These are phyloP conservation scores for Myotis lucifugus DNA, from an alignment of 2,113 vertebrate species.

Conservation along the genomic window DNA sequence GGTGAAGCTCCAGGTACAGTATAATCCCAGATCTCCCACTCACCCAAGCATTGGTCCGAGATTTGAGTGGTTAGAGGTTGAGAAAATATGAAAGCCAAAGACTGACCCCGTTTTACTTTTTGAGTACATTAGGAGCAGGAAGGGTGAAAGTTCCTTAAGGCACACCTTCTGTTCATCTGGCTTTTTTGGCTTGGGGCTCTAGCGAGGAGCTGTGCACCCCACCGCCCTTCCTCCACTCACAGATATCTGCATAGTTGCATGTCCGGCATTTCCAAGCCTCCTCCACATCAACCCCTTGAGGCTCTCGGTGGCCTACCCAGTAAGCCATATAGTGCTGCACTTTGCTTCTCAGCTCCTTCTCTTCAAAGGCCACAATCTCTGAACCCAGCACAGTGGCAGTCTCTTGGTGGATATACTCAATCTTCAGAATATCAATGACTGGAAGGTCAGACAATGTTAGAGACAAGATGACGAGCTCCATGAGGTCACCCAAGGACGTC, in stretches of 20 bases:
- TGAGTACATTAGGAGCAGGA: not conserved
- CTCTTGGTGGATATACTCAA: slow-evolving; percentile 86
- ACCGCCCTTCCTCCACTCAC: slow-evolving; percentile 79
- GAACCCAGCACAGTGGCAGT: slow-evolving; percentile 77
- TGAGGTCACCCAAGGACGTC: slow-evolving; percentile 80
- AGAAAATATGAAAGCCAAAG: slow-evolving; percentile 38
- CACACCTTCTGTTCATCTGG: slow-evolving; percentile 35
- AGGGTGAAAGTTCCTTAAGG: not conserved
- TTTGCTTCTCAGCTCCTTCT: slow-evolving; percentile 73
- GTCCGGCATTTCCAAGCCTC: slow-evolving; percentile 86
- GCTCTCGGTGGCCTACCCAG: slow-evolving; percentile 85
- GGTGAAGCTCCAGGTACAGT: not conserved
- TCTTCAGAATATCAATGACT: slow-evolving; percentile 79
- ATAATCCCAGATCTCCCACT: not conserved
- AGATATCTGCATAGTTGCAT: slow-evolving; percentile 81
- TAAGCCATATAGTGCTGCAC: slow-evolving; percentile 80
- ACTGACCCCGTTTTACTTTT: not conserved
- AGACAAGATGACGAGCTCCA: slow-evolving; percentile 82
- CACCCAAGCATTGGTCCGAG: not conserved
- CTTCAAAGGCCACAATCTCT: slow-evolving; percentile 78
- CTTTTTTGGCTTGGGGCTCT: slow-evolving; percentile 18
- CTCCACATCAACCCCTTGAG: slow-evolving; percentile 86
- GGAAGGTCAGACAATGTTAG: slow-evolving; percentile 82
- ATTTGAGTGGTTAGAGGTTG: not conserved
- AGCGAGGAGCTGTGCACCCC: not conserved